These are phyloP conservation scores for Struthio camelus DNA, from an alignment of 2,113 vertebrate genomes.

Conservation along the genomic window DNA sequence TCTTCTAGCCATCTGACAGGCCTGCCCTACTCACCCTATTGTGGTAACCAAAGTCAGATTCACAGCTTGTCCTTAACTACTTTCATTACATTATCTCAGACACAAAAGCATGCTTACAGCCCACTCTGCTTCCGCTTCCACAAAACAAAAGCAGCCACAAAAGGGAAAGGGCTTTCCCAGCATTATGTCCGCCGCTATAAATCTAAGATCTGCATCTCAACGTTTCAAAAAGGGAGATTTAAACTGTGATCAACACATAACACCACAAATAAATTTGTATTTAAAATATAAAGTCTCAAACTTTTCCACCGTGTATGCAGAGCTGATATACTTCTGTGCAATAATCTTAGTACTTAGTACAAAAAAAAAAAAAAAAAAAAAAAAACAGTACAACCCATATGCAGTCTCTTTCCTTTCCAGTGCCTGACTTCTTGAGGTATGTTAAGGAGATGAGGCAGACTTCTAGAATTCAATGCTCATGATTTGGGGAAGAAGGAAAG, in stretches of 20 bases:
- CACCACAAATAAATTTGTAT: background rate
- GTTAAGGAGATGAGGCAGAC: background rate
- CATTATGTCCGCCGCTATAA: background rate
- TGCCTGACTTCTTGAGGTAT: background rate
- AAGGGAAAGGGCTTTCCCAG: background rate
- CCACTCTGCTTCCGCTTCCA: background rate
- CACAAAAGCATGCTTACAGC: background rate
- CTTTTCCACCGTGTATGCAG: background rate
- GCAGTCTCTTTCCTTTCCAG: background rate
- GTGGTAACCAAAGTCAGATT: background rate
- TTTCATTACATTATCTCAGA: background rate
- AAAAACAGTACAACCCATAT: background rate
- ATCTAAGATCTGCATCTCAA: constrained; percentile 1
- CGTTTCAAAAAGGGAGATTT: background rate
- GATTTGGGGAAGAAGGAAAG: background rate
- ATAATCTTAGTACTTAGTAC: background rate
- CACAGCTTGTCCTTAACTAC: background rate
- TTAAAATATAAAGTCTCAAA: background rate
- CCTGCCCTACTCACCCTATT: background rate
- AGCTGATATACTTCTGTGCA: background rate
- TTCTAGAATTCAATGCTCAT: background rate
- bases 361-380: background rate
- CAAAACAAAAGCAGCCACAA: background rate
- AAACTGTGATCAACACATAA: background rate
- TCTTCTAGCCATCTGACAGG: background rate